Evolutionary conservation across 2,797 vertebrate genomes (phyloP).

Genomic region (Notamacropus eugenii): DNA sequence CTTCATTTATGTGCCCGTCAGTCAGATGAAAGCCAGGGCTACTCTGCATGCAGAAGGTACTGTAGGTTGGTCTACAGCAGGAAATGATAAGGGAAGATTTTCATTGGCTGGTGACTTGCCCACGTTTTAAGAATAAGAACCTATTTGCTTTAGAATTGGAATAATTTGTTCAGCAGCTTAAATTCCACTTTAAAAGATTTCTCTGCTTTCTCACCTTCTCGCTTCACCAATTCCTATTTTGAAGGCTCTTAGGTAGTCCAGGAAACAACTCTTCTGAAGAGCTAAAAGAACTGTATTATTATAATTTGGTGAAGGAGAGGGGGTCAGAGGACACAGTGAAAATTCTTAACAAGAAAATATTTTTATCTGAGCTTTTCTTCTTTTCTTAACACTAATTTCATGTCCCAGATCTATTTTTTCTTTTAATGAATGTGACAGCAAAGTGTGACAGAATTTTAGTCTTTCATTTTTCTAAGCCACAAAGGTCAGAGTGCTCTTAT

Average conservation of each 20-base stretch:
- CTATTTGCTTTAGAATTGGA: constrained; percentile 49
- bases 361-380: constrained; percentile 65
- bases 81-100: constrained; percentile 73
- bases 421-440: constrained; percentile 42
- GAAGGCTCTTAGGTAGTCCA: constrained; percentile 42
- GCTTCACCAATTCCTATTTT: not conserved
- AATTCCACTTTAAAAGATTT: constrained; percentile 53
- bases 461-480: constrained; percentile 9
- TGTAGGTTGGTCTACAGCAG: constrained; percentile 63
- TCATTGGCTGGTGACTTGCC: constrained; percentile 47
- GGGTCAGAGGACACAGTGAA: constrained; percentile 15
- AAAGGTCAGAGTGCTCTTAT: constrained; percentile 26
- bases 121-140: constrained; percentile 46
- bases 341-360: constrained; percentile 26
- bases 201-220: constrained; percentile 33
- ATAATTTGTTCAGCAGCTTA: constrained; percentile 47
- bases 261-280: constrained; percentile 53
- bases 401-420: not conserved
- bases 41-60: constrained; percentile 73
- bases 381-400: constrained; percentile 55
- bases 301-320: not conserved
- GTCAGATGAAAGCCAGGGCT: constrained; percentile 69
- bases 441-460: constrained; percentile 49
- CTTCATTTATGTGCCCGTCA: constrained; percentile 34
- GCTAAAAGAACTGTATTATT: constrained; percentile 37